Conservation (phyloP, 1,140 invertebrate species). For the Hypsibius dujardini region DNA sequence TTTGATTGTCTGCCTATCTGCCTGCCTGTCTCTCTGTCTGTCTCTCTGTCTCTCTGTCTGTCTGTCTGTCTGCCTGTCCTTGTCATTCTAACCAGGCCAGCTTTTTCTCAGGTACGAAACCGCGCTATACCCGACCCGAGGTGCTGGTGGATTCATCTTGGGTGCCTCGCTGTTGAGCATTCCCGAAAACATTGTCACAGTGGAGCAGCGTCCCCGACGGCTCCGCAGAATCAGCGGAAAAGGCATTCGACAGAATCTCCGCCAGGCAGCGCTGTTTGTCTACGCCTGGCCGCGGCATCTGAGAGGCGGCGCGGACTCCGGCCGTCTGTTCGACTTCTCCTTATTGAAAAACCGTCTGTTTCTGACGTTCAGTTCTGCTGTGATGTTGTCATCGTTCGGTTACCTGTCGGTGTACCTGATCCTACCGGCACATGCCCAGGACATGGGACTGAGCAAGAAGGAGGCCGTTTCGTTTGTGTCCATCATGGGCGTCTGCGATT, state of each 20-base stretch:
- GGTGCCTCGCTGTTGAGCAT: background rate
- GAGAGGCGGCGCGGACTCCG: background rate
- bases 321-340: slow-evolving; percentile 7
- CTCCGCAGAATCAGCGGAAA: background rate
- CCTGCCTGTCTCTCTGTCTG: too few species aligned
- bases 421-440: slow-evolving; percentile 11
- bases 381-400: slow-evolving; percentile 9
- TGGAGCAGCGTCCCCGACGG: background rate
- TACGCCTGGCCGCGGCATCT: background rate
- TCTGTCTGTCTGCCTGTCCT: too few species aligned
- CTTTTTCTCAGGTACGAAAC: too few species aligned
- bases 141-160: background rate
- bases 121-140: slow-evolving; percentile 1
- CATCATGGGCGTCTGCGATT: slow-evolving; percentile 1
- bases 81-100: too few species aligned
- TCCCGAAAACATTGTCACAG: slow-evolving; percentile 1
- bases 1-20: too few species aligned
- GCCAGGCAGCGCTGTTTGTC: background rate
- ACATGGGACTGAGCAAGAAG: background rate
- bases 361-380: background rate
- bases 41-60: too few species aligned
- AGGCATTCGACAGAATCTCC: background rate
- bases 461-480: slow-evolving; percentile 10
- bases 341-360: background rate
- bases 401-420: background rate